Conservation (phyloP, 2,797 vertebrate species). For the Ispidina picta region DNA sequence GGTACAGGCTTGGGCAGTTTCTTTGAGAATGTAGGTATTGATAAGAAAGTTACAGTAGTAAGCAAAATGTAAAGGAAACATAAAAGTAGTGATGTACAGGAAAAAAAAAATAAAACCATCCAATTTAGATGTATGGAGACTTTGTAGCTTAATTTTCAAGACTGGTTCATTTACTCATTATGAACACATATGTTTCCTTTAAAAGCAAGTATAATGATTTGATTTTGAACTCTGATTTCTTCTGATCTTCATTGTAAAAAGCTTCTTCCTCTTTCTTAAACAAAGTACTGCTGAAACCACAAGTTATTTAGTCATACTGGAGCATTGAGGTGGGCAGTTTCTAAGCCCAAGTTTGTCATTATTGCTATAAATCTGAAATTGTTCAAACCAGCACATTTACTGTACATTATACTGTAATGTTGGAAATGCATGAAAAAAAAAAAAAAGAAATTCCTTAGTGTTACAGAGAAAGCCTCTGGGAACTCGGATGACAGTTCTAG, state of each 20-base stretch:
- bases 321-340: background rate
- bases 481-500: conserved; percentile 65
- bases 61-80: background rate
- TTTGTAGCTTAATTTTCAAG: background rate
- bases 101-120: background rate
- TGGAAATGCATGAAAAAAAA: conserved; percentile 46
- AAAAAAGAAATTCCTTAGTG: conserved; percentile 38
- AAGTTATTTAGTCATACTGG: background rate
- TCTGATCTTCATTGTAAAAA: background rate
- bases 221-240: background rate
- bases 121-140: background rate
- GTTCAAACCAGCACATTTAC: background rate
- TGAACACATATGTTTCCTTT: background rate
- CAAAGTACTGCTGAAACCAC: background rate
- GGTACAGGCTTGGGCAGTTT: background rate
- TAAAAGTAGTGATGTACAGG: background rate
- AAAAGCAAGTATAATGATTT: background rate
- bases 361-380: background rate
- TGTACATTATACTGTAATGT: background rate
- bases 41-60: background rate
- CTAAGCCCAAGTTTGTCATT: background rate
- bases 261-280: background rate
- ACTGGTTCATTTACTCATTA: background rate
- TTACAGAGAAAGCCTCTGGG: conserved; percentile 41
- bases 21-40: background rate